phyloP scores from a whole-genome alignment of 2,113 vertebrate species.

The Gymnorhina tibicen region DNA sequence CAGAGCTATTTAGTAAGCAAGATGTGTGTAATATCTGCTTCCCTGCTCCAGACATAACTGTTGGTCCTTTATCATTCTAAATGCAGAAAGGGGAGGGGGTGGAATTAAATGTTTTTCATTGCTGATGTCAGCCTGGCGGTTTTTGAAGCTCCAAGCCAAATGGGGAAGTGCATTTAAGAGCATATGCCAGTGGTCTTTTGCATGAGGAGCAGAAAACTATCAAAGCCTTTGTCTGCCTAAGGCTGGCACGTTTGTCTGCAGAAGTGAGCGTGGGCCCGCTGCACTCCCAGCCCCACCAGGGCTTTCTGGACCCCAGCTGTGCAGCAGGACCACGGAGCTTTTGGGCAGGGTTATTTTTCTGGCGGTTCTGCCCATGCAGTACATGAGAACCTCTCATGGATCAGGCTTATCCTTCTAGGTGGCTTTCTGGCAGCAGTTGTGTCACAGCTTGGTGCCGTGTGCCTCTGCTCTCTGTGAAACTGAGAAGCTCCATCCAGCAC shows the following conservation, averaged over 20 bases:
- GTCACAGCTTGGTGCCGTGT: background rate
- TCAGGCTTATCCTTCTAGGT: background rate
- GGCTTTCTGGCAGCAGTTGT: background rate
- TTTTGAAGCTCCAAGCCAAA: conserved; percentile 39
- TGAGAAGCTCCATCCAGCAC: background rate
- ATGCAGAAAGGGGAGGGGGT: background rate
- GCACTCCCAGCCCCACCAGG: background rate
- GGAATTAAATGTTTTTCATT: conserved; percentile 29
- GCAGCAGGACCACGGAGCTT: background rate
- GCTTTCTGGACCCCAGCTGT: background rate
- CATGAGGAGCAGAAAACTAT: background rate
- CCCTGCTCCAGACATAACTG: background rate
- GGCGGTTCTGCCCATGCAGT: background rate
- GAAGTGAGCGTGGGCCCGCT: background rate
- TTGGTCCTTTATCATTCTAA: conserved; percentile 48
- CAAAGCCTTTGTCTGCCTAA: background rate
- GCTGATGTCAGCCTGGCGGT: background rate
- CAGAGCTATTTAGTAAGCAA: conserved; percentile 33
- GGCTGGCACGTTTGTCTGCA: background rate
- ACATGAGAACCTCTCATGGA: background rate
- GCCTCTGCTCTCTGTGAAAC: background rate
- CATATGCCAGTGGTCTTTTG: background rate
- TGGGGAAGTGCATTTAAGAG: background rate
- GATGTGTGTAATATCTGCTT: conserved; percentile 25
- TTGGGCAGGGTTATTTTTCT: background rate